Conservation (phyloP, 2,113 vertebrate genomes). For the Amblyornis subalaris region DNA sequence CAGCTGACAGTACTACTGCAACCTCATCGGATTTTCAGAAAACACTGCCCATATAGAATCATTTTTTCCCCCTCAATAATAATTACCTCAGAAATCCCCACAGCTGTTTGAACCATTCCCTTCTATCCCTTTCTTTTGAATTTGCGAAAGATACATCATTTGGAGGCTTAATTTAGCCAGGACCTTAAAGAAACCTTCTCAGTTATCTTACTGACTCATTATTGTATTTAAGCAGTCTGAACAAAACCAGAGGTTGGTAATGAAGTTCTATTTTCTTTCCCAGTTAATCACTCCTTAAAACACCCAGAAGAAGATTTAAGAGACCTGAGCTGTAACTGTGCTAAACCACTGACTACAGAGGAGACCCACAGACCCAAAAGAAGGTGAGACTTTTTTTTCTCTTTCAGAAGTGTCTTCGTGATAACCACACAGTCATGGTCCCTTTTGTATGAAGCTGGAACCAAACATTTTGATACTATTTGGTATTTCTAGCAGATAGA, state of each 20-base stretch:
- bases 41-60: not conserved
- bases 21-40: not conserved
- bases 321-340: not conserved
- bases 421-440: not conserved
- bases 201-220: not conserved
- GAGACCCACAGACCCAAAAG: not conserved
- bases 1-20: not conserved
- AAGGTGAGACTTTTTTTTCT: not conserved
- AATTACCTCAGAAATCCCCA: not conserved
- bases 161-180: not conserved
- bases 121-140: not conserved
- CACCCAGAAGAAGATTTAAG: not conserved
- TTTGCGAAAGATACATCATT: not conserved
- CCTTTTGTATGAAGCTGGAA: not conserved
- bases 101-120: not conserved
- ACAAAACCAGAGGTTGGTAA: not conserved
- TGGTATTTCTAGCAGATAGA: not conserved
- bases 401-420: not conserved
- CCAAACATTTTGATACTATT: not conserved
- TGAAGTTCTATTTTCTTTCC: not conserved
- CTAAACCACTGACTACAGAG: not conserved
- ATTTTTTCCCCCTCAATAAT: not conserved
- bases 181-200: not conserved
- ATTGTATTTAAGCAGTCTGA: not conserved
- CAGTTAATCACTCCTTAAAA: not conserved